Base-by-base conservation (phyloP, 2,888 invertebrate species). In the Sycophila texana region DNA sequence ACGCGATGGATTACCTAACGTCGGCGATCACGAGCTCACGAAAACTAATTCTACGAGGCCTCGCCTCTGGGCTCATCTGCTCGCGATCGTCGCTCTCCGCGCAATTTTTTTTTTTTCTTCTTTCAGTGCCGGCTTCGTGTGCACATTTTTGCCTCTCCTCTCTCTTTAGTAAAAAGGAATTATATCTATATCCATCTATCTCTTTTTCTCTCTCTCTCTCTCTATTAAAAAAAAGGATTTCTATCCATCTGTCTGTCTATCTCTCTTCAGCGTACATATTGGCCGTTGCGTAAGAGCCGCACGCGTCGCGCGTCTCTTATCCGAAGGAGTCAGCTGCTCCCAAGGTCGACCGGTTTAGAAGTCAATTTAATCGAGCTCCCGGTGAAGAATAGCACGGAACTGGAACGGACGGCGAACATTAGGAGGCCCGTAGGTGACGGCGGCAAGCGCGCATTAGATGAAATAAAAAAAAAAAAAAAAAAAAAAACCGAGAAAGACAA, bases 271-370 rank as follows among this genome's bases (percentile, higher is more conserved):
- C 39, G 3, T 39, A 39, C 4, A 7, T 72, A 70, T 39, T n/a
- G 58, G 74, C 63, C 58, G 70, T 79, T 82, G 77, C 80, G 77
- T 79, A 79, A 82, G 74, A 58, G 20, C 57, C 53, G 39, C 39
- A 39, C 74, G 61, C 70, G 63, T 53, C 76, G 74, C 68, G 76
- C 70, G 73, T 14, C 39, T 47, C 47, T 76, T 14, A 22, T 39
- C 18, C 68, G 55, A 76, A 78, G 73, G 70, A 84, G 85, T 86
- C 85, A 85, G 86, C 86, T 86, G 85, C 83, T 84, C 67, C 83
- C 86, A 86, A 86, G 86, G 86, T 85, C 85, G 82, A 82, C 84
- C 70, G 83, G 81, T 79, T 73, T 75, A 78, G 76, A 81, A 81
- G 83, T 74, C 81, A 76, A 82, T 83, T 81, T 82, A 77, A 77